phyloP scores from a whole-genome alignment of 1,140 invertebrate species.

The Calliphora vicina region DNA sequence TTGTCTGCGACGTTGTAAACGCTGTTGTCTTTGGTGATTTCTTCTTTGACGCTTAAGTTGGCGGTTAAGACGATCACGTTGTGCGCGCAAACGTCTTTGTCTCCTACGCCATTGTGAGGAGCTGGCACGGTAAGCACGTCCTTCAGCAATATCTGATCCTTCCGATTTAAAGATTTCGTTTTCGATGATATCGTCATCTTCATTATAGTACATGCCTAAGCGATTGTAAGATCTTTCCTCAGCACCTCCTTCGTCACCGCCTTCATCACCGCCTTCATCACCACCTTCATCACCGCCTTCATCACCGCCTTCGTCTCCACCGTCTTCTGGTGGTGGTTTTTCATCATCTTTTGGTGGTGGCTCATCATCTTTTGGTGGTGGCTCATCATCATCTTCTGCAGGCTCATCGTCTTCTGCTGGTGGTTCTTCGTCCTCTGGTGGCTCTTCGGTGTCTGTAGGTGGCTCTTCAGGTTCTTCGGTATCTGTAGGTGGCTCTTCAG shows the following conservation, averaged over 20 bases:
- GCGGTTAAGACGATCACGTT: constrained; percentile 3
- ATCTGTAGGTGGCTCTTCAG: neutral
- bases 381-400: neutral
- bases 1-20: neutral
- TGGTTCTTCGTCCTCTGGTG: neutral
- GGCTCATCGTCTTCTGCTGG: neutral
- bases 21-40: neutral
- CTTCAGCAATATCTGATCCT: neutral
- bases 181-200: constrained; percentile 35
- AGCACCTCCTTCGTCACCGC: constrained; percentile 10
- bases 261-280: neutral
- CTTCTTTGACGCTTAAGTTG: neutral
- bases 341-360: too few species aligned
- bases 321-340: neutral
- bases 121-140: neutral
- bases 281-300: neutral
- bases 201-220: constrained; percentile 27
- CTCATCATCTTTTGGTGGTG: neutral
- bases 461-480: neutral
- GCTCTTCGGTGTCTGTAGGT: neutral
- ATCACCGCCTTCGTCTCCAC: neutral
- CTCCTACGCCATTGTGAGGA: neutral
- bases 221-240: constrained; percentile 13
- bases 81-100: constrained; percentile 41
- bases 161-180: constrained; percentile 39